Percentiles rank a stretch among this genome's conserved stretches.
Conservation (phyloP, 1,140 invertebrate species). For the Limonius californicus region DNA sequence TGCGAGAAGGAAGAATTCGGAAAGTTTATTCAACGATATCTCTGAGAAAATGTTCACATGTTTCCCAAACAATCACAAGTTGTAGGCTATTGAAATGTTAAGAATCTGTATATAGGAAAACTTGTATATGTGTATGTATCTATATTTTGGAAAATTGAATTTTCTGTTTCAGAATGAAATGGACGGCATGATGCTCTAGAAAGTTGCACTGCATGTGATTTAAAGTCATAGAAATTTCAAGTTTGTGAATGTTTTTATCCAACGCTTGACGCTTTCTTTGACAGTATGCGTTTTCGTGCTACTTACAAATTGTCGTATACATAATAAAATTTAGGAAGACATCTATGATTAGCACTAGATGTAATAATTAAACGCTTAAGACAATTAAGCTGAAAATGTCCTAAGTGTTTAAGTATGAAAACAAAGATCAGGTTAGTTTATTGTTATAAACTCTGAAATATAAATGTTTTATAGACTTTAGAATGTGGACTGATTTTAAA, state of each 20-base stretch:
- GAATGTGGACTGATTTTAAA: conserved; percentile 10
- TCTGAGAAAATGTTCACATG: too few relatives aligned
- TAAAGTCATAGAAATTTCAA: not conserved
- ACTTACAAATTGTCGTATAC: conserved; percentile 10
- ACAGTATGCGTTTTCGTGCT: conserved; percentile 3
- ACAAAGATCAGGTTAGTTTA: not conserved
- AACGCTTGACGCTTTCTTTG: conserved; percentile 8
- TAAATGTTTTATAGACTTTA: conserved; percentile 7
- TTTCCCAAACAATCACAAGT: too few relatives aligned
- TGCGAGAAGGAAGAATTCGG: too few relatives aligned
- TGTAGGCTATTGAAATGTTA: too few relatives aligned
- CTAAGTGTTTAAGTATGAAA: conserved; percentile 5
- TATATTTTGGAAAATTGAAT: too few relatives aligned
- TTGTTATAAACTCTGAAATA: conserved; percentile 7
- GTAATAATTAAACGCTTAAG: conserved; percentile 9
- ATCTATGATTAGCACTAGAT: conserved; percentile 5
- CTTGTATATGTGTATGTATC: too few relatives aligned
- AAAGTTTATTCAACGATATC: too few relatives aligned
- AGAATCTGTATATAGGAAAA: too few relatives aligned
- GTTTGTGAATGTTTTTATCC: conserved; percentile 3
- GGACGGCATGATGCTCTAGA: conserved; percentile 3
- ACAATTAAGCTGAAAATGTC: not conserved
- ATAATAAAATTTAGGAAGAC: not conserved
- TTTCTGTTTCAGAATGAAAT: conserved; percentile 6
- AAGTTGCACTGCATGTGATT: not conserved